Base-by-base conservation (phyloP, 2,113 vertebrate genomes). In the Myotis brandtii region DNA sequence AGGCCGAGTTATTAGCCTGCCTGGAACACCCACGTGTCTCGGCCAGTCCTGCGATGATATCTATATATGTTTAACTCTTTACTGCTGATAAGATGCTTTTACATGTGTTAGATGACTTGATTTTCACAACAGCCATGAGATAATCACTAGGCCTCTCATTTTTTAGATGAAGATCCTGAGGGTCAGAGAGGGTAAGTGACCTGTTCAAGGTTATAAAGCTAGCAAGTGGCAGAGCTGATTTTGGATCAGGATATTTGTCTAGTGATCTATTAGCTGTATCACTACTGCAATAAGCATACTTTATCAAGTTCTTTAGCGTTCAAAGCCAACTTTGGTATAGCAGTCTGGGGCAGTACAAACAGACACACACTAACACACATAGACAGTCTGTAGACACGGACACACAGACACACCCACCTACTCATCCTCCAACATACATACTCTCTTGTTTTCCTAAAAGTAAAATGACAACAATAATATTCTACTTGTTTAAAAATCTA, bases 401-500 rank as follows among this genome's bases (percentile, higher is more conserved):
- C 62, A 64, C 3, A 66, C 25, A 50, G 8, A 46, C 9, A 30
- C 14, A 82, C 34, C 14, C 48, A 88, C 9, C 34, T 11, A 30
- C 8, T 70, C 6, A 20, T 6, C 43, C 14, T 43, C 43, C n/a
- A 18, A 72, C 56, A 54, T 8, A 66, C 14, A 37, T 0, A 80
- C 25, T 7, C 25, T 34, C 12, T 67, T 67, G 52, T 72, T 93
- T 73, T 64, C 40, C 80, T 70, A 69, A 43, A 70, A 73, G 32
- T 80, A 80, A 84, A 86, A 64, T 17, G 72, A 43, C 34, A 46
- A 73, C 11, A 56, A 25, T 4, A 52, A 70, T 27, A 62, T n/a
- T 86, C 69, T 76, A 48, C 56, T 93, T 89, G 25, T 54, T 93
- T 62, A 91, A 95, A 96, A 88, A 59, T 32, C n/a, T 12, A n/a